Percentiles rank a stretch among this genome's conserved stretches.
phyloP scores from a whole-genome alignment of 2,888 invertebrate species.

The Gymnocheta viridis region DNA sequence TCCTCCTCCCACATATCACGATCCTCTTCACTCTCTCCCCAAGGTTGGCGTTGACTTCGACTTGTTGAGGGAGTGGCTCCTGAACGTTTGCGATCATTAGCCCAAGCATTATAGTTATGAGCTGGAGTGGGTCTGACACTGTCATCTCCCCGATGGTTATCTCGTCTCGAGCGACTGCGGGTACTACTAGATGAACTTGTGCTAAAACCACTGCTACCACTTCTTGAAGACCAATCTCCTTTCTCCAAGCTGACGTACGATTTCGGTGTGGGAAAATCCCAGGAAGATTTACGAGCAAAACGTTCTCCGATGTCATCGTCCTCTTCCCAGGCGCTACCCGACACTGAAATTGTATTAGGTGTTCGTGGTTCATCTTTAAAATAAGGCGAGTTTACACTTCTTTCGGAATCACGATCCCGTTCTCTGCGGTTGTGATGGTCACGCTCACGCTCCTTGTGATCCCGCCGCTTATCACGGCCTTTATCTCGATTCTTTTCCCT shows the following conservation, averaged over 20 bases:
- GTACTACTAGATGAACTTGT: slow-evolving; percentile 75
- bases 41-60: slow-evolving; percentile 81
- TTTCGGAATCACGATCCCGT: slow-evolving; percentile 73
- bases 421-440: slow-evolving; percentile 74
- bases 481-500: slow-evolving; percentile 73
- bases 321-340: slow-evolving; percentile 85
- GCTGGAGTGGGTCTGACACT: slow-evolving; percentile 93
- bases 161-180: slow-evolving; percentile 73
- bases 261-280: slow-evolving; percentile 96
- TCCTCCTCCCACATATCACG: slow-evolving; percentile 94
- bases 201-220: slow-evolving; percentile 71
- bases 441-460: slow-evolving; percentile 72
- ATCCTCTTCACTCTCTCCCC: slow-evolving; percentile 87
- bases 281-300: slow-evolving; percentile 87
- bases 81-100: slow-evolving; percentile 85
- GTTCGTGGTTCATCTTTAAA: slow-evolving; percentile 94
- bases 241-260: slow-evolving; percentile 82
- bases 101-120: slow-evolving; percentile 91
- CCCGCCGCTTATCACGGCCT: slow-evolving; percentile 76
- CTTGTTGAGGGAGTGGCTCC: slow-evolving; percentile 85
- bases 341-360: slow-evolving; percentile 87
- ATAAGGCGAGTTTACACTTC: slow-evolving; percentile 83
- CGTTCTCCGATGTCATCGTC: slow-evolving; percentile 83
- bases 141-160: slow-evolving; percentile 84
- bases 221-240: slow-evolving; percentile 79